These are phyloP conservation scores for Patella caerulea DNA, from an alignment of 2,888 invertebrate species.

Conservation along the genomic window DNA sequence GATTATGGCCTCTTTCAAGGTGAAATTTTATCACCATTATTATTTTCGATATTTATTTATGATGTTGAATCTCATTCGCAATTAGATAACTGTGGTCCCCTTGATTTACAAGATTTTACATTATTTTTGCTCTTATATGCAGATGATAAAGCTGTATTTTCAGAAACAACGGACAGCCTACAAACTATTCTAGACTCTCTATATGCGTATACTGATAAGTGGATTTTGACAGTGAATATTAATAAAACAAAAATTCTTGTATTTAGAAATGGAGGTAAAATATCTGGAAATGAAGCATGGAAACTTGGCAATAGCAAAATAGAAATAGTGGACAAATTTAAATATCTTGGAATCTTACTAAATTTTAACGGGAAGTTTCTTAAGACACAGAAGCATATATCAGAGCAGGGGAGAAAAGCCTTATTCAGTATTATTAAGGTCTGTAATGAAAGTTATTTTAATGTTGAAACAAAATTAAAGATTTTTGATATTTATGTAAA, in stretches of 20 bases:
- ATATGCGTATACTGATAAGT: not conserved
- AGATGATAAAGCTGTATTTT: not conserved
- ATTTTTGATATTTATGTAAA: slow-evolving; percentile 13
- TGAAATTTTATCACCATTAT: not conserved
- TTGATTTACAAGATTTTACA: not conserved
- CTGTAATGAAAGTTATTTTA: slow-evolving; percentile 11
- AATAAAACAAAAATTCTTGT: not conserved
- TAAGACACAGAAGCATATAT: not conserved
- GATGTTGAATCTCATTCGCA: not conserved
- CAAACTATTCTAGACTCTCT: not conserved
- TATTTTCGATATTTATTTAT: not conserved
- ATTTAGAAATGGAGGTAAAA: slow-evolving; percentile 1
- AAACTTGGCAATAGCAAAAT: not conserved
- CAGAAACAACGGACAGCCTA: not conserved
- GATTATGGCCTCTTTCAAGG: not conserved
- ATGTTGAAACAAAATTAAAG: slow-evolving; percentile 11
- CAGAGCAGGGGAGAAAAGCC: slow-evolving; percentile 12
- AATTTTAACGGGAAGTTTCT: not conserved
- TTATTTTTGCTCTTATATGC: not conserved
- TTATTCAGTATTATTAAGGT: slow-evolving; percentile 3
- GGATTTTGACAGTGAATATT: not conserved
- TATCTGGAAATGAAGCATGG: slow-evolving; percentile 5
- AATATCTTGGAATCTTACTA: not conserved
- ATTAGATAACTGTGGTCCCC: not conserved
- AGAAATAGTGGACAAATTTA: not conserved